Base-by-base conservation (phyloP, 2,888 invertebrate species). In the Netelia inedita region DNA sequence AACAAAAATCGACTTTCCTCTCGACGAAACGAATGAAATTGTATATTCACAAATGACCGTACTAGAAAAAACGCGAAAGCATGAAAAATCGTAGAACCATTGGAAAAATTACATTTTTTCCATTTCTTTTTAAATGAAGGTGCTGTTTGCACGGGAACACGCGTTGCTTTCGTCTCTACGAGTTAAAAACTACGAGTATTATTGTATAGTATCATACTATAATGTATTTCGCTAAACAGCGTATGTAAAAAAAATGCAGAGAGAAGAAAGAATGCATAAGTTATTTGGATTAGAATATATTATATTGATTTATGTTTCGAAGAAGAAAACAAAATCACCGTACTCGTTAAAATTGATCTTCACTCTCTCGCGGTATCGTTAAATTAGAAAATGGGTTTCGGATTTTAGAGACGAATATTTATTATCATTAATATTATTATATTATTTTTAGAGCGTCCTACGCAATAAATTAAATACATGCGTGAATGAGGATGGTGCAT, bases 101-200 rank as follows among this genome's bases (percentile, higher is more conserved):
- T 53, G n/a, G 3, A 5, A n/a, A 14, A 3, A 5, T 8, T 14
- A n/a, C 16, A n/a, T n/a, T n/a, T 11, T 5, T 53, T 6, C 53
- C 14, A 6, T 53, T 53, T 16, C 10, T 53, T 53, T 16, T n/a
- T n/a, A 9, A n/a, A 16, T 6, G 65, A 28, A 41, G 9, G n/a
- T 65, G 35, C 41, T 65, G 41, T 41, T 41, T 8, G 11, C 5
- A n/a, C 21, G 11, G 10, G 16, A n/a, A 14, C n/a, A n/a, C 6
- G 2, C 16, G 6, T 65, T 16, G 16, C 19, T 43, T 41, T 11
- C 9, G 46, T n/a, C 16, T 53, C 16, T 59, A 28, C 46, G 16
- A 21, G 3, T 68, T 76, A 68, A 21, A 43, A 55, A 21, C 23
- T 50, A 68, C 68, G 76, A 76, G 76, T 76, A 76, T 76, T 76